Evolutionary conservation across 30 jellyfish, hydroid and myxozoan genomes (phyloP), one percentile per base, ranked within the genome.

Genomic region (Pelagia noctiluca): DNA sequence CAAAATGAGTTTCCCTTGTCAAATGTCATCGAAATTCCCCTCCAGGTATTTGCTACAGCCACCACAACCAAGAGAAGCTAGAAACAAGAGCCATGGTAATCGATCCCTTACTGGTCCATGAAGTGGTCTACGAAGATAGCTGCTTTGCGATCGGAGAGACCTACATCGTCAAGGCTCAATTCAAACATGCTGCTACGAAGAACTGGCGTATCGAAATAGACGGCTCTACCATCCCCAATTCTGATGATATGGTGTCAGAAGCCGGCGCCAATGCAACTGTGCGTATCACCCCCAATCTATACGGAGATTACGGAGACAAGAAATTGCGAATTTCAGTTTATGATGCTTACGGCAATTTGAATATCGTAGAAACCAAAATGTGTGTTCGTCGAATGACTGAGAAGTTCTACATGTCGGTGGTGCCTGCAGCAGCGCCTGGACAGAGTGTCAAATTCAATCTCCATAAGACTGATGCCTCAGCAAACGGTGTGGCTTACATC

Each of bases 241-340:
- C 66, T 8, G 18, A 16, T 23, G 69, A n/a, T 38, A 54, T 77
- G 3, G 71, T 77, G 4, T 30, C 65, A 21, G 88, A 77, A 3
- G 4, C 13, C 1, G 80, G 80, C 32, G 25, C 62, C 28, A 77
- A n/a, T 5, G 88, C 88, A 35, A 35, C 68, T 1, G n/a, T 77
- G n/a, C 26, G 18, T 3, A 77, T 77, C 4, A 42, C 46, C 1
- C 66, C 79, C 33, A 47, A 28, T 61, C 34, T 78, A 12, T 78
- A 78, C 23, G 89, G 54, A 12, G 53, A 57, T n/a, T 36, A 60
- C 31, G 89, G 89, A 11, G 48, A 62, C 33, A 78, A 61, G 19
- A 19, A 26, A 33, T 34, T 78, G 2, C 66, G 49, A 38, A 35
- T 78, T 3, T 23, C 53, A 8, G 68, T 78, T 18, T 57, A 71